A percentile compares a stretch with the other conserved stretches of the same genome.
Conservation (phyloP, 2,113 vertebrate species). For the Helogale parvula region DNA sequence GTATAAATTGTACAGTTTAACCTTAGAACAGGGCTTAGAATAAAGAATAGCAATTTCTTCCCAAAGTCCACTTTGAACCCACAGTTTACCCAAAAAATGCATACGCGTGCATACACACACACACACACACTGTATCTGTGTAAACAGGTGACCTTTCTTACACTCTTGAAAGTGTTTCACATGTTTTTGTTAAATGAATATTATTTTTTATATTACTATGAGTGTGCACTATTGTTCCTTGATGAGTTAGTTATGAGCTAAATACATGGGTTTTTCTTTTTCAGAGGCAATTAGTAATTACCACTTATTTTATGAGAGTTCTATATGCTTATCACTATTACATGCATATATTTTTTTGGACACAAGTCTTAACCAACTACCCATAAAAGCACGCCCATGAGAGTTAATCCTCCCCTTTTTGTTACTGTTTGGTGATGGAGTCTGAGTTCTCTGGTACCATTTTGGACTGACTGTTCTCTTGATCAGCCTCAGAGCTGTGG, state of each 20-base stretch:
- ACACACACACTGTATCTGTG: neutral
- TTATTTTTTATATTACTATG: neutral
- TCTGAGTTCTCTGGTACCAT: accelerated
- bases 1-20: neutral
- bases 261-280: neutral
- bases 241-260: neutral
- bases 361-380: neutral
- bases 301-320: neutral
- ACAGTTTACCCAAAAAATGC: neutral
- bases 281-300: neutral
- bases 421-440: neutral
- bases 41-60: neutral
- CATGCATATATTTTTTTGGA: neutral
- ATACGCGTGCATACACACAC: accelerated
- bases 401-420: neutral
- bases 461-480: neutral
- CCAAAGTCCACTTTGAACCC: neutral
- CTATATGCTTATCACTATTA: neutral
- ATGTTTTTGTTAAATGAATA: neutral
- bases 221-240: neutral
- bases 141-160: neutral
- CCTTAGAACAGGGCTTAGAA: neutral
- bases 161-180: neutral
- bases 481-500: accelerated
- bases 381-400: neutral